A percentile compares a stretch with the other conserved stretches of the same genome.
These are phyloP conservation scores for Caenorhabditis sulstoni DNA, from an alignment of 2,888 invertebrate species.

Conservation along the genomic window DNA sequence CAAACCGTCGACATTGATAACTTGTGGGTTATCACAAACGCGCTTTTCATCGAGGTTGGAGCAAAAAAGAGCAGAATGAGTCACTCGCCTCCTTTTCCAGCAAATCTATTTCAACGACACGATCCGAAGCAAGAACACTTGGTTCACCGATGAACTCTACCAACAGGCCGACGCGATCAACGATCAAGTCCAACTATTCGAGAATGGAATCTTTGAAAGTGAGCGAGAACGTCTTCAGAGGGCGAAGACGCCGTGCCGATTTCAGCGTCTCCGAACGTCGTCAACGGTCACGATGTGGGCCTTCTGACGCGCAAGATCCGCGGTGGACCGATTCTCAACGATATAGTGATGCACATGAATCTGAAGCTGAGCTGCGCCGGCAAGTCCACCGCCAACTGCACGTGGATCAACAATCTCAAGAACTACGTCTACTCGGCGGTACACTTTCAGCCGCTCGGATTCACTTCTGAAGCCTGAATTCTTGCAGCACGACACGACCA, in stretches of 20 bases:
- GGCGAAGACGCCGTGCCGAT: no score
- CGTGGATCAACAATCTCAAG: conserved; percentile 65
- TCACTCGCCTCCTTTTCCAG: conserved; percentile 26
- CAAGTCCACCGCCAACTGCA: conserved; percentile 49
- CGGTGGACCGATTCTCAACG: conserved; percentile 63
- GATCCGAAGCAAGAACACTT: conserved; percentile 36
- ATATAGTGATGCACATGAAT: conserved; percentile 67
- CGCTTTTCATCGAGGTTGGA: conserved; percentile 60
- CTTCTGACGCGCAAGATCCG: conserved; percentile 33
- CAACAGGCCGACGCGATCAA: conserved; percentile 52
- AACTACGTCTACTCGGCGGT: conserved; percentile 71
- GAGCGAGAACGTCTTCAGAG: not conserved
- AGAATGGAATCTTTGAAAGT: conserved; percentile 67
- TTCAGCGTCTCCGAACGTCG: conserved; percentile 54
- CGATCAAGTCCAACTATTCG: conserved; percentile 62
- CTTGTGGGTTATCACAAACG: conserved; percentile 62
- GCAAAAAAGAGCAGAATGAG: not conserved
- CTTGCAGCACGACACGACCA: conserved; percentile 71
- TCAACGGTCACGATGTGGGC: conserved; percentile 54
- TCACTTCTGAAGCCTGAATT: not conserved
- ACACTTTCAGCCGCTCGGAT: not conserved
- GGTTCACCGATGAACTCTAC: conserved; percentile 60
- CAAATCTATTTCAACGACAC: conserved; percentile 57
- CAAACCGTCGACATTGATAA: conserved; percentile 61
- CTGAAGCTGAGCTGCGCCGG: conserved; percentile 56